Evolutionary conservation across 2,113 vertebrate genomes (phyloP).

Genomic region (Conger conger): DNA sequence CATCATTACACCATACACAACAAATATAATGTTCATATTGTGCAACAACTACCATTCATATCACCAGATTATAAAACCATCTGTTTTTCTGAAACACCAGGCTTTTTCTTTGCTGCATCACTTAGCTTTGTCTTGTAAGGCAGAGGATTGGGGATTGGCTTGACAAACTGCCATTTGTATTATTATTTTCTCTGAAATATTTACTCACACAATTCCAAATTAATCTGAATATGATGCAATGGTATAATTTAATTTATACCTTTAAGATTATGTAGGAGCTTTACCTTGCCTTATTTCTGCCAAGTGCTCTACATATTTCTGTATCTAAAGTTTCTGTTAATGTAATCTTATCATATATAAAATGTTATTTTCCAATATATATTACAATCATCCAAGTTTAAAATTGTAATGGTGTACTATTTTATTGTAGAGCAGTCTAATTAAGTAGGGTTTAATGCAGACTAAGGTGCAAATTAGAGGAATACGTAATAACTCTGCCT

Average conservation of each 20-base stretch:
- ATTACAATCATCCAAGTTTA: not conserved
- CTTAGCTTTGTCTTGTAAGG: slow-evolving; percentile 18
- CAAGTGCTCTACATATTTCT: not conserved
- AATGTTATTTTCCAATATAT: not conserved
- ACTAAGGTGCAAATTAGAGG: not conserved
- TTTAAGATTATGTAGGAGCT: not conserved
- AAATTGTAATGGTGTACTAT: not conserved
- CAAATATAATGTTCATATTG: not conserved
- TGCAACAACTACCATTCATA: not conserved
- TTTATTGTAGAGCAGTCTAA: not conserved
- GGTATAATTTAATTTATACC: not conserved
- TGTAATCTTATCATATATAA: not conserved
- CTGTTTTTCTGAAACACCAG: not conserved
- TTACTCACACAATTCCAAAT: not conserved
- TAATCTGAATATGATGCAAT: not conserved
- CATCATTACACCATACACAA: not conserved
- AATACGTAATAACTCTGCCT: not conserved
- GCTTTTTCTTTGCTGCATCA: slow-evolving; percentile 22
- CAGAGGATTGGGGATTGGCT: slow-evolving; percentile 29
- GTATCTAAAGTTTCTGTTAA: not conserved
- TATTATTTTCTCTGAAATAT: slow-evolving; percentile 3
- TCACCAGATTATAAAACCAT: not conserved
- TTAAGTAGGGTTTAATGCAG: not conserved
- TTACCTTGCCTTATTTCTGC: not conserved
- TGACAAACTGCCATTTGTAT: not conserved